Evolutionary conservation across 1,140 invertebrate species (phyloP).

Genomic region (Drosophila orosa): DNA sequence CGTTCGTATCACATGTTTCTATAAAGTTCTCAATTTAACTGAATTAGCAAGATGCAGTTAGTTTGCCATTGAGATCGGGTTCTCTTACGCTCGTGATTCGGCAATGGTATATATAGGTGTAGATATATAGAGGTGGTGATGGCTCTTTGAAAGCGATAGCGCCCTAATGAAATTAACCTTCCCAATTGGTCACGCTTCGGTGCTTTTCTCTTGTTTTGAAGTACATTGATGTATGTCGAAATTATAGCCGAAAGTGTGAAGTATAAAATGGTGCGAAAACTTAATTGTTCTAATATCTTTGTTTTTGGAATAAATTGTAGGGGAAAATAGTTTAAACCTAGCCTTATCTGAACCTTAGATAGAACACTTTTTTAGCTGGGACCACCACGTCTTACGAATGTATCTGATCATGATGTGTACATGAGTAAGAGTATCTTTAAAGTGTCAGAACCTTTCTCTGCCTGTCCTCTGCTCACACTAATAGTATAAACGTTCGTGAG

Average conservation of each 20-base stretch:
- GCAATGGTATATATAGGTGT: constrained; percentile 21
- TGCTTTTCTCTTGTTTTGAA: constrained; percentile 50
- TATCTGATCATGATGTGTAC: too few species aligned
- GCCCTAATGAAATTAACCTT: constrained; percentile 55
- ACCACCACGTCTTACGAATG: too few species aligned
- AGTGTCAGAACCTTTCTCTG: too few species aligned
- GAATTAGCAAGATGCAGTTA: constrained; percentile 65
- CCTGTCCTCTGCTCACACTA: too few species aligned
- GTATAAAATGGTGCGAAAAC: not conserved
- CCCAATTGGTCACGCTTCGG: constrained; percentile 61
- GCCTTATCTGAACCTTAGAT: not conserved
- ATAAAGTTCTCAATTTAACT: constrained; percentile 54
- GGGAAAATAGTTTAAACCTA: not conserved
- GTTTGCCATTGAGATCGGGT: constrained; percentile 35
- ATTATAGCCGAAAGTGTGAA: constrained; percentile 36
- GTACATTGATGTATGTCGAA: constrained; percentile 31
- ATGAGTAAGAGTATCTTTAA: too few species aligned
- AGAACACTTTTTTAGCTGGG: not conserved
- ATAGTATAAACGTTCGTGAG: too few species aligned
- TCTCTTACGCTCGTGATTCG: constrained; percentile 46
- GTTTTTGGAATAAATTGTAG: not conserved
- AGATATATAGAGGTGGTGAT: constrained; percentile 1
- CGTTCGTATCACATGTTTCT: constrained; percentile 48
- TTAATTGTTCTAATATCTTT: not conserved
- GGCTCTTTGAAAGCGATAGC: constrained; percentile 49